These are phyloP conservation scores for Phataginus tetradactyla DNA, from an alignment of 2,797 vertebrate genomes.

Conservation along the genomic window DNA sequence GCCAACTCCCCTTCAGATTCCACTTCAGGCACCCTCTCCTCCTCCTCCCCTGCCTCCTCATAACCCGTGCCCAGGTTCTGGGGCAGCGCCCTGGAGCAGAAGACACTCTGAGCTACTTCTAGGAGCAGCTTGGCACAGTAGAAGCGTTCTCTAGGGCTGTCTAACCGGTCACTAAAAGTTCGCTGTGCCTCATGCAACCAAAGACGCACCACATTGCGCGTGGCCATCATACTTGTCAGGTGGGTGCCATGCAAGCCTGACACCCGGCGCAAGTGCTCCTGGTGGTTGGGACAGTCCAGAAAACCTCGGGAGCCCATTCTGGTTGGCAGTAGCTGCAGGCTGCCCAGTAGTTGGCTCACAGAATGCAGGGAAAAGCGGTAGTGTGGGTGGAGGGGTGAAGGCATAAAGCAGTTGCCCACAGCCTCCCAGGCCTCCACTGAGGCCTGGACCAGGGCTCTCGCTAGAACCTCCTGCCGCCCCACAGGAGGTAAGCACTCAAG, in stretches of 20 bases:
- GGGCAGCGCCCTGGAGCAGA: slow-evolving; percentile 63
- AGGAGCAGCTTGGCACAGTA: slow-evolving; percentile 84
- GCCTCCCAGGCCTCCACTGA: slow-evolving; percentile 87
- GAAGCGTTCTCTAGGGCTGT: slow-evolving; percentile 82
- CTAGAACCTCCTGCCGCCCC: slow-evolving; percentile 78
- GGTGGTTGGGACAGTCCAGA: slow-evolving; percentile 1
- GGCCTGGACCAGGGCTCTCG: slow-evolving; percentile 87
- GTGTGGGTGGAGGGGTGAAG: slow-evolving; percentile 80
- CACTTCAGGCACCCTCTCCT: slow-evolving; percentile 57
- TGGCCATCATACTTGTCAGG: slow-evolving; percentile 53
- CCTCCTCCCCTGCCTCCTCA: background rate
- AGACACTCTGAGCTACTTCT: slow-evolving; percentile 83
- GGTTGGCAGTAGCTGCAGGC: slow-evolving; percentile 87
- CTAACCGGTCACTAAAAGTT: slow-evolving; percentile 89
- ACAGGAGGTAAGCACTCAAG: slow-evolving; percentile 84
- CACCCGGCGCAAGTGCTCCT: slow-evolving; percentile 64
- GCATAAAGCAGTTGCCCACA: slow-evolving; percentile 82
- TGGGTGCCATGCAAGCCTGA: slow-evolving; percentile 4
- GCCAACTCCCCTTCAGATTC: slow-evolving; percentile 79
- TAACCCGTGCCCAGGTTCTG: background rate
- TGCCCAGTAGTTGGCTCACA: slow-evolving; percentile 89
- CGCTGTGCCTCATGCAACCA: slow-evolving; percentile 93
- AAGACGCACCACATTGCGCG: slow-evolving; percentile 85
- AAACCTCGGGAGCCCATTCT: slow-evolving; percentile 20
- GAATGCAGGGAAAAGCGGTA: slow-evolving; percentile 89